Percentiles rank a stretch among this genome's conserved stretches.
These are phyloP conservation scores for Drosophila sp. DNA, from an alignment of 1,140 invertebrate species.

Conservation along the genomic window DNA sequence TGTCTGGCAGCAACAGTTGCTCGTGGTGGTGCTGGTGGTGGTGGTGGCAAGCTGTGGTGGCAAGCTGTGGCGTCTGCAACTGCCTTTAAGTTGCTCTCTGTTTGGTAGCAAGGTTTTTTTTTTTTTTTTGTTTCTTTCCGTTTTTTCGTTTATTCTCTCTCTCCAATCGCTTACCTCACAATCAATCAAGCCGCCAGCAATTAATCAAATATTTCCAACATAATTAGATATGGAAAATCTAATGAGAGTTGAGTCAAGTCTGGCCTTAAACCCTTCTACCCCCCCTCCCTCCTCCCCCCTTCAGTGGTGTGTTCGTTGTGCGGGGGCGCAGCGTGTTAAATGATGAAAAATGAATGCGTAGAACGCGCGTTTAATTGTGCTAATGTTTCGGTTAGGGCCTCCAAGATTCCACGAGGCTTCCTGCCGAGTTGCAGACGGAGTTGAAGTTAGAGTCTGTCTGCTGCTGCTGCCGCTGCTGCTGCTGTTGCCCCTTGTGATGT, in stretches of 20 bases:
- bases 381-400: slow-evolving; percentile 64
- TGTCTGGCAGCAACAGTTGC: slow-evolving; percentile 63
- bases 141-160: neutral
- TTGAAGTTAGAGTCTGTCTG: slow-evolving; percentile 20
- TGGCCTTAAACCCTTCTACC: slow-evolving; percentile 49
- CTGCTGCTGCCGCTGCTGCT: slow-evolving; percentile 10
- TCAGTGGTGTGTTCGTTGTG: slow-evolving; percentile 26
- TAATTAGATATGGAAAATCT: slow-evolving; percentile 80
- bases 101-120: slow-evolving; percentile 44
- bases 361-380: slow-evolving; percentile 81
- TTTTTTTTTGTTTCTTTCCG: too few species aligned
- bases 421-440: slow-evolving; percentile 15
- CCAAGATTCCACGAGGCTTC: slow-evolving; percentile 12
- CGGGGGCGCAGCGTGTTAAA: slow-evolving; percentile 80
- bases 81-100: slow-evolving; percentile 46
- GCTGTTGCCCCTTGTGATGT: slow-evolving; percentile 64
- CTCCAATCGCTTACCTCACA: slow-evolving; percentile 38
- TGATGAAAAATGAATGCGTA: slow-evolving; percentile 80
- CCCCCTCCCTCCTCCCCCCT: slow-evolving; percentile 27
- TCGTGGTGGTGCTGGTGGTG: slow-evolving; percentile 18
- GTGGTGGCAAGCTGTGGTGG: slow-evolving; percentile 63
- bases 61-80: slow-evolving; percentile 74
- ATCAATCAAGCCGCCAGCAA: slow-evolving; percentile 78
- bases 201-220: slow-evolving; percentile 79
- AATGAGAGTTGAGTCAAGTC: slow-evolving; percentile 57